These are phyloP conservation scores for Anomalospiza imberbis DNA, from an alignment of 2,797 vertebrate species.

Conservation along the genomic window DNA sequence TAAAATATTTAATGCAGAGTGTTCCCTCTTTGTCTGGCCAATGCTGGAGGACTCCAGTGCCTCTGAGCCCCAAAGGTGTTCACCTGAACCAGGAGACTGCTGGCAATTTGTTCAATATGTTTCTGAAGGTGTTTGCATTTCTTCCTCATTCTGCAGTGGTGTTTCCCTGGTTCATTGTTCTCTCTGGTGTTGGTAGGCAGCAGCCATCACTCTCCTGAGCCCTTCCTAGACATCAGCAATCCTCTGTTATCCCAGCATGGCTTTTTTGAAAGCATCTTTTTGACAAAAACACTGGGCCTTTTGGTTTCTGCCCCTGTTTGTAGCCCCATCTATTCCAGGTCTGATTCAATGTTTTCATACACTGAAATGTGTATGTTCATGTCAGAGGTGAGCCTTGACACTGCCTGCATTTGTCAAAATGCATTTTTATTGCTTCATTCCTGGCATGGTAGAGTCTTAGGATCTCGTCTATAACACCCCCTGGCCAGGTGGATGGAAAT, in stretches of 20 bases:
- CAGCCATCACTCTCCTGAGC: neutral
- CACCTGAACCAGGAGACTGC: neutral
- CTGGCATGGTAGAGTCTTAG: neutral
- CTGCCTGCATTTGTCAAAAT: neutral
- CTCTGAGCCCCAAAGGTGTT: neutral
- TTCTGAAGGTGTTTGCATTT: neutral
- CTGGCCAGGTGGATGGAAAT: conserved; percentile 1
- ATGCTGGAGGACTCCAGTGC: neutral
- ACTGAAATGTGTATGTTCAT: neutral
- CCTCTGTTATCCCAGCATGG: neutral
- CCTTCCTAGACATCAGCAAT: neutral
- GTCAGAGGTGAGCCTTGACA: neutral
- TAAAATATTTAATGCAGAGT: neutral
- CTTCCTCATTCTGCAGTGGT: neutral
- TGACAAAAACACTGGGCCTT: neutral
- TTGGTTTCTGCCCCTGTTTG: neutral
- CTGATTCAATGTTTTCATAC: neutral
- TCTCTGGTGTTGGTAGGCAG: neutral
- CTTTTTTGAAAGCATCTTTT: neutral
- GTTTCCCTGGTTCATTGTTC: neutral
- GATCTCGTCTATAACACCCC: neutral
- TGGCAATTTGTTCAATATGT: neutral
- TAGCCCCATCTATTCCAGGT: neutral
- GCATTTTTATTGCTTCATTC: neutral
- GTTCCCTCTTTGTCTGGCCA: neutral